Conservation (phyloP, 2,888 invertebrate genomes). For the Bursaphelenchus okinawaensis region DNA sequence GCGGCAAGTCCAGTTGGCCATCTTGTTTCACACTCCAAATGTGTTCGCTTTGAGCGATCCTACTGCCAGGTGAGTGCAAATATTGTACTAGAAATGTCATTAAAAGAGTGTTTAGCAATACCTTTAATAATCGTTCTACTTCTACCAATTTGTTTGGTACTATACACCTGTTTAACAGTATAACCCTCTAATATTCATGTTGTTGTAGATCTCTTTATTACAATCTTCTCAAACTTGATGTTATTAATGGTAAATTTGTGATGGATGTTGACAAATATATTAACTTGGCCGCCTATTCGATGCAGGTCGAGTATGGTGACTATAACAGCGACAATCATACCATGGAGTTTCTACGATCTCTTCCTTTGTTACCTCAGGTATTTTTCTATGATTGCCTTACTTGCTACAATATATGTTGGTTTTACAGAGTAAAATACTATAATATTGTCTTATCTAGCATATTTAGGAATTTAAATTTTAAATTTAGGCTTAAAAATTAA, state of each 20-base stretch:
- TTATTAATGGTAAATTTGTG: slow-evolving; percentile 78
- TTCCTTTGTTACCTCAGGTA: slow-evolving; percentile 85
- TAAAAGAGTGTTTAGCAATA: not conserved
- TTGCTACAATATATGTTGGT: too few species aligned
- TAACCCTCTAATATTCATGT: not conserved
- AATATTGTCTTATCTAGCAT: too few species aligned
- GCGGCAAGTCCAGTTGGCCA: slow-evolving; percentile 71
- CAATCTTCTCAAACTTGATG: slow-evolving; percentile 85
- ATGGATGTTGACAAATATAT: slow-evolving; percentile 80
- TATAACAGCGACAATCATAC: slow-evolving; percentile 82
- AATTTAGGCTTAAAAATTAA: too few species aligned
- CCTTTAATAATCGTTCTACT: too few species aligned
- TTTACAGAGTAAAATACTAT: not conserved
- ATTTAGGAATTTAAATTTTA: too few species aligned
- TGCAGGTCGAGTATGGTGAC: slow-evolving; percentile 94
- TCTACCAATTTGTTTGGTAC: too few species aligned
- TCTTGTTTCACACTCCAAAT: slow-evolving; percentile 85
- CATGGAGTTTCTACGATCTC: slow-evolving; percentile 82
- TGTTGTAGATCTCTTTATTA: slow-evolving; percentile 79
- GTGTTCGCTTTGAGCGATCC: slow-evolving; percentile 17
- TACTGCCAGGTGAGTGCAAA: slow-evolving; percentile 13
- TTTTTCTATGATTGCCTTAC: too few species aligned
- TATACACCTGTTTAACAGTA: not conserved
- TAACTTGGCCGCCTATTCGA: slow-evolving; percentile 81
- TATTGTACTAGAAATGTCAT: not conserved